Evolutionary conservation across 1,140 invertebrate genomes (phyloP).

Genomic region (Hylaeus anthracinus): DNA sequence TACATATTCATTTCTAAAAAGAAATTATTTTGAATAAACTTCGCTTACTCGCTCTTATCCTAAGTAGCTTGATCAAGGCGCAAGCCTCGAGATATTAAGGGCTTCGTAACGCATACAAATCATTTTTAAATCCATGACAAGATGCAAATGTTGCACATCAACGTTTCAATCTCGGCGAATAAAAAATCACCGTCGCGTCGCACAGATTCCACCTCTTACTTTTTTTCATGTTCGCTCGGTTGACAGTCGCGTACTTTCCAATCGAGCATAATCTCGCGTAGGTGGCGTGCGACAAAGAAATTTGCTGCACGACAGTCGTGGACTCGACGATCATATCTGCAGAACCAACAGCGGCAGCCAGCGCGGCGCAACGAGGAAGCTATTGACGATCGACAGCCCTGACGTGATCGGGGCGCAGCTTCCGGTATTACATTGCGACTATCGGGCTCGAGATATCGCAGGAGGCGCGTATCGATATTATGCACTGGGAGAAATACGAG

Average conservation of each 20-base stretch:
- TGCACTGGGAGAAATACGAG: slow-evolving; percentile 47
- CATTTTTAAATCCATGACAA: too few species aligned
- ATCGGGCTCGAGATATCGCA: slow-evolving; percentile 38
- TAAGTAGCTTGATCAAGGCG: too few species aligned
- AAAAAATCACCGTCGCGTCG: background rate
- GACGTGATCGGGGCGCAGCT: slow-evolving; percentile 52
- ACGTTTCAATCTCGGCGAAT: too few species aligned
- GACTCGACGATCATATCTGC: slow-evolving; percentile 39
- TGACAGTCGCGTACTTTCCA: slow-evolving; percentile 30
- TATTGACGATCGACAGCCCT: slow-evolving; percentile 46
- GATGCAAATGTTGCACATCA: too few species aligned
- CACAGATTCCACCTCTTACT: slow-evolving; percentile 1
- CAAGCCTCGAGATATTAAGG: too few species aligned
- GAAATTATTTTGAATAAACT: too few species aligned
- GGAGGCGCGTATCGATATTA: slow-evolving; percentile 44
- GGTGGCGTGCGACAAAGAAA: slow-evolving; percentile 44
- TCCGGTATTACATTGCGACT: slow-evolving; percentile 56
- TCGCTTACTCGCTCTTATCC: too few species aligned
- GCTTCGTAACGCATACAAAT: too few species aligned
- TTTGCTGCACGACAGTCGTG: slow-evolving; percentile 25
- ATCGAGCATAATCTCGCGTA: slow-evolving; percentile 47
- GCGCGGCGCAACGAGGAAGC: slow-evolving; percentile 43
- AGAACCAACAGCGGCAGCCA: background rate
- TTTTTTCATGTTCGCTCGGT: background rate
- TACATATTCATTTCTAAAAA: too few species aligned